phyloP scores from a whole-genome alignment of 2,797 vertebrate genomes.

The Choloepus didactylus region DNA sequence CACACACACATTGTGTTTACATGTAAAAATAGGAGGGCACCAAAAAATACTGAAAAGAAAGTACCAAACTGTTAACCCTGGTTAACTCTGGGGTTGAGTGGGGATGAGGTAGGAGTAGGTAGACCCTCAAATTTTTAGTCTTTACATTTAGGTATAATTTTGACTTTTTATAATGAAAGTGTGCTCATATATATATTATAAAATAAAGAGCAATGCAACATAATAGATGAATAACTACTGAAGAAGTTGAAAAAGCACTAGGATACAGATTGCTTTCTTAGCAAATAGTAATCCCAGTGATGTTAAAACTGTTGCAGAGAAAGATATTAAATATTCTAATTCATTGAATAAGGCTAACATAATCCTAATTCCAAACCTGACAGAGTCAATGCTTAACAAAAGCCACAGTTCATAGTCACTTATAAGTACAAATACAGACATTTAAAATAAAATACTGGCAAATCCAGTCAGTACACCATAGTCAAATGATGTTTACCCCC shows the following conservation, averaged over 20 bases:
- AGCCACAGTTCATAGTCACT: not conserved
- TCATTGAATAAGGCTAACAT: not conserved
- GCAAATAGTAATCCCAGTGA: not conserved
- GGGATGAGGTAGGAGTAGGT: not conserved
- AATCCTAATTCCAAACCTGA: not conserved
- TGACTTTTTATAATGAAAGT: constrained; percentile 41
- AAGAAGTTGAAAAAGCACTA: not conserved
- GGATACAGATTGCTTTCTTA: not conserved
- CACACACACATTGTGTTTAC: not conserved
- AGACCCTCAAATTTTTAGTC: not conserved
- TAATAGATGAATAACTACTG: not conserved
- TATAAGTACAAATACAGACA: constrained; percentile 3
- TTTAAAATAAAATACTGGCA: constrained; percentile 22
- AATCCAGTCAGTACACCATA: not conserved
- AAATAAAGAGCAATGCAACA: not conserved
- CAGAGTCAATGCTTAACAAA: not conserved
- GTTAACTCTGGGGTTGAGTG: not conserved
- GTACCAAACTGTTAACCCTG: not conserved
- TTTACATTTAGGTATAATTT: not conserved
- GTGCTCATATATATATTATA: not conserved
- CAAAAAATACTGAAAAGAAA: constrained; percentile 30
- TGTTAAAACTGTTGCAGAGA: constrained; percentile 10
- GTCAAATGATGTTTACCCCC: not conserved
- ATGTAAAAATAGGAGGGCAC: not conserved
- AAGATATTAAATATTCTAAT: constrained; percentile 5